Base-by-base conservation (phyloP, 2,113 vertebrate species). In the Trachemys scripta region DNA sequence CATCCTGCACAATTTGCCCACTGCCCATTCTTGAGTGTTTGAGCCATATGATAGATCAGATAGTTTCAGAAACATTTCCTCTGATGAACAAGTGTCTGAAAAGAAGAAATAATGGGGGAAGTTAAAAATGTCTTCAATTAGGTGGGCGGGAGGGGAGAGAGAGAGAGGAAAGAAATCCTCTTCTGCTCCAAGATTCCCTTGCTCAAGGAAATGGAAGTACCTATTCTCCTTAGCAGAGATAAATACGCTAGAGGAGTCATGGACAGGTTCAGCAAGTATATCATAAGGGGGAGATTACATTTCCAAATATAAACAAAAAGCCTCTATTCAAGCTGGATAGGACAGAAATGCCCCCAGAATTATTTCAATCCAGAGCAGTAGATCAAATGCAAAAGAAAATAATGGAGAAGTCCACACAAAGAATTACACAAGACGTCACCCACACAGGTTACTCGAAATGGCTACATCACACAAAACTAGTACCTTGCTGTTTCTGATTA, bases 401-500 rank as follows among this genome's bases (percentile, higher is more conserved):
- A 2, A 89, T 72, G 53, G 69, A 76, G 91, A 49, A 76, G 38
- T 89, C 84, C 38, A 85, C 38, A 72, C 45, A 29, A 19, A 79
- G 84, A 62, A 65, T 88, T 86, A 93, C 16, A 59, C 25, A 45
- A 85, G 84, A 82, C 57, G 76, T 24, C 90, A 54, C 84, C 84
- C 53, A 22, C 20, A 80, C 0, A 81, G 47, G 24, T 95, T 79
- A 80, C 51, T 76, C 56, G 45, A 89, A 96, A 84, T 54, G 78
- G 90, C 17, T 82, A 84, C 80, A 92, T 29, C 87, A 83, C 83
- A 92, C 35, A 82, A 95, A 88, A 59, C 89, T 5, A 85, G 79
- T 4, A 86, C 83, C 3, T 38, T 89, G 90, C 38, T 38, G 57
- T 49, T 86, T 81, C 85, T n/a, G 84, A 27, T 16, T 22, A 96